Evolutionary conservation across 92 coral and sea anemone species (phyloP).

Genomic region (Parazoanthus swiftii): DNA sequence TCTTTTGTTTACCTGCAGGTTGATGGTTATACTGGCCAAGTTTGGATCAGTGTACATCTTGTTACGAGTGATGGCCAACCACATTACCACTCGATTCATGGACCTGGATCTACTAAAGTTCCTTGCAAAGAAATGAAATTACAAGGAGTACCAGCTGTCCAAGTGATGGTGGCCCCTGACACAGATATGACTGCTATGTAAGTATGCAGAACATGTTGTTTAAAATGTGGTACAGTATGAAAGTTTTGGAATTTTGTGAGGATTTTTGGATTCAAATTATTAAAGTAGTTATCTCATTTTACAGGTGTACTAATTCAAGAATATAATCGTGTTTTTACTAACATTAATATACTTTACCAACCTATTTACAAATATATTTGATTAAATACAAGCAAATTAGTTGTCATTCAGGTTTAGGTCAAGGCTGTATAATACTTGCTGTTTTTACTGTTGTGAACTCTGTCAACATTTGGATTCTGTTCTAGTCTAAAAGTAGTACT

Average conservation of each 20-base stretch:
- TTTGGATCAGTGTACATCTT: conserved; percentile 93
- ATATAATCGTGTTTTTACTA: no score
- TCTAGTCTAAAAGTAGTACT: no score
- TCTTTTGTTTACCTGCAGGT: conserved; percentile 52
- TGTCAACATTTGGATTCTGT: no score
- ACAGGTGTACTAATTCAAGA: no score
- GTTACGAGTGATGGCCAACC: conserved; percentile 88
- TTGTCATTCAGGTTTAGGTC: no score
- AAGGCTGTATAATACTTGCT: no score
- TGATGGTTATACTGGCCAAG: conserved; percentile 74
- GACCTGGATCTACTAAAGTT: conserved; percentile 98
- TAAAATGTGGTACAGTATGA: no score
- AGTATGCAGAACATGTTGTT: conserved; percentile 20
- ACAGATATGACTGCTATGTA: conserved; percentile 94
- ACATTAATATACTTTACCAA: no score
- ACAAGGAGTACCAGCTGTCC: conserved; percentile 95
- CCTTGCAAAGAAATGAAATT: conserved; percentile 87
- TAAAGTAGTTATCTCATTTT: no score
- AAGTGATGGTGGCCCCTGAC: conserved; percentile 94
- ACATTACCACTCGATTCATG: conserved; percentile 98
- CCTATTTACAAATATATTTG: no score
- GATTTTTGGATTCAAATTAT: not conserved
- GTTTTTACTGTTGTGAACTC: no score
- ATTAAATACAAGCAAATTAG: no score
- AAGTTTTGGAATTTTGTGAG: not conserved